Conservation (phyloP, 37 sponge, comb jelly and placozoan genomes). For the Cliona cf. orientalis region DNA sequence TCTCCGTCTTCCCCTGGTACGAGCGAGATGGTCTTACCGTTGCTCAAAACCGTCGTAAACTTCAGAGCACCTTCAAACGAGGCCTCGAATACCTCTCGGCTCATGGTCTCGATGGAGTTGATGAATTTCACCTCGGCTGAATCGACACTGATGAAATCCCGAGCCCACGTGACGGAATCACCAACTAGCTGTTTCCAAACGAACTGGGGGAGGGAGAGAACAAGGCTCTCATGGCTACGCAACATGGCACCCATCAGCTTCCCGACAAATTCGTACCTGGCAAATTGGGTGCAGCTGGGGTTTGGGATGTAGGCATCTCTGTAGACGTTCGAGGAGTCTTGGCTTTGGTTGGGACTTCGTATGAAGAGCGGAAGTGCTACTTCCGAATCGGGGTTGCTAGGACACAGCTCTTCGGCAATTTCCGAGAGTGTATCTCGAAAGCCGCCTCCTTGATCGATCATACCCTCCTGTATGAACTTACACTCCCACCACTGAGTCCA, state of each 20-base stretch:
- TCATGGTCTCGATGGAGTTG: constrained; percentile 80
- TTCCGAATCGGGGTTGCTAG: constrained; percentile 48
- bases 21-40: constrained; percentile 64
- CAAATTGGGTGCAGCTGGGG: constrained; percentile 70
- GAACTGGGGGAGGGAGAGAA: constrained; percentile 87
- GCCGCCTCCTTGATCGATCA: constrained; percentile 96
- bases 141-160: constrained; percentile 88
- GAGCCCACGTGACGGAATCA: constrained; percentile 82
- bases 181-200: constrained; percentile 93
- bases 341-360: constrained; percentile 90
- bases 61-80: constrained; percentile 70
- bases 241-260: constrained; percentile 91
- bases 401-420: constrained; percentile 92
- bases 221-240: constrained; percentile 81
- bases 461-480: constrained; percentile 86
- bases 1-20: constrained; percentile 39
- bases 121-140: constrained; percentile 84
- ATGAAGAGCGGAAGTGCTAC: constrained; percentile 86
- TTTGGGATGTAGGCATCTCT: constrained; percentile 89
- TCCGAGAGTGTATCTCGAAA: constrained; percentile 90
- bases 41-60: constrained; percentile 80
- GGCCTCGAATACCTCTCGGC: constrained; percentile 65
- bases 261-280: constrained; percentile 75
- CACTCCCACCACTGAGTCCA: constrained; percentile 96
- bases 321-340: constrained; percentile 87